Base-by-base conservation (phyloP, 2,888 invertebrate species). In the Pristionchus japonicus region DNA sequence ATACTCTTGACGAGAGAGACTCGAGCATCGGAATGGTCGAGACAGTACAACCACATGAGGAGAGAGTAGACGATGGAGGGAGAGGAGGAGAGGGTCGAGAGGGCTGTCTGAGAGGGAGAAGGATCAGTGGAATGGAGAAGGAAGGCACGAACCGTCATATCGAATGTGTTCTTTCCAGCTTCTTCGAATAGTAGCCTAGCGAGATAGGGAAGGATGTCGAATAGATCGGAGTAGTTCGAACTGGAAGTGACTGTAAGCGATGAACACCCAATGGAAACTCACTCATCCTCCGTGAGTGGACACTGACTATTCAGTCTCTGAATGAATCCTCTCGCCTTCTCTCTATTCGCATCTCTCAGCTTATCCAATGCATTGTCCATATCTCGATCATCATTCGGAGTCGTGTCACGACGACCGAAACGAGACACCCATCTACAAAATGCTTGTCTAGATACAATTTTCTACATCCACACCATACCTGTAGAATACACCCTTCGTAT, bases 321-420 rank as follows among this genome's bases (percentile, higher is more conserved):
- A 23, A 80, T 40, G n/a, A 27, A 80, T 80, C 47, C n/a, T n/a
- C n/a, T 80, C 7, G 80, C 80, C 37, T 27, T 80, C 2, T 49
- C 49, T 23, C 13, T 47, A 27, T 37, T 49, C 31, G 47, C 80
- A 1, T 80, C 80, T 27, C 27, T 80, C 23, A 15, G 7, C 3
- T 49, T 37, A 80, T 80, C 80, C n/a, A 20, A 20, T 23, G 27
- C 15, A 43, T 80, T 80, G 6, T 80, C 47, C 13, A 80, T n/a
- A 31, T 80, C 80, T 49, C 80, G 23, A 15, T 49, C 17, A 11
- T 80, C 80, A 31, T 80, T 80, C 17, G 80, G 80, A 27, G 80
- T 80, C n/a, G 47, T 37, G 27, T 80, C 80, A 23, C 80, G 80
- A 80, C 80, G 49, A 80, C 80, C 47, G 31, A 80, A 80, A 13